These are phyloP conservation scores for Galendromus occidentalis DNA, from an alignment of 1,140 invertebrate species.

Conservation along the genomic window DNA sequence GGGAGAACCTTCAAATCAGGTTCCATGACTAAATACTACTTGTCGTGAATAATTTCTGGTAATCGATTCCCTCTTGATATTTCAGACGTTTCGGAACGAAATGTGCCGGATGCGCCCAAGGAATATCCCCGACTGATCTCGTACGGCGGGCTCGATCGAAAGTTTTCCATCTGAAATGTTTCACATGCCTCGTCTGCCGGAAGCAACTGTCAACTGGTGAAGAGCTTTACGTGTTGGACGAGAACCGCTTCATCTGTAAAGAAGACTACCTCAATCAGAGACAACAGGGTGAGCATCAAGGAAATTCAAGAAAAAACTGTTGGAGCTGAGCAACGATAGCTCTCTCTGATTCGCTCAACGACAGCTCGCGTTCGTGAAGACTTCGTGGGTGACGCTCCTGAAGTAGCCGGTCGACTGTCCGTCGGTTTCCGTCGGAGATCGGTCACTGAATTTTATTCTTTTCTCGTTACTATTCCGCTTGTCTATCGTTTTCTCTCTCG, in stretches of 20 bases:
- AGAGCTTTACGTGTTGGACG: conserved; percentile 86
- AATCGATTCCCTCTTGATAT: conserved; percentile 21
- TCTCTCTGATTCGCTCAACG: too few species aligned
- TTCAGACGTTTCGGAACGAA: conserved; percentile 87
- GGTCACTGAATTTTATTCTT: too few species aligned
- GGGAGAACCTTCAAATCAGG: too few species aligned
- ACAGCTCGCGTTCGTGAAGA: too few species aligned
- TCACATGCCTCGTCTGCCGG: conserved; percentile 87
- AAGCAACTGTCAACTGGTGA: conserved; percentile 92
- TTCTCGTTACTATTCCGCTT: too few species aligned
- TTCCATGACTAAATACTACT: background rate
- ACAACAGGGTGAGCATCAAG: conserved; percentile 19
- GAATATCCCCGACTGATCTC: conserved; percentile 84
- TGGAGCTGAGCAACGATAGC: too few species aligned
- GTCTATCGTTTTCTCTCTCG: too few species aligned
- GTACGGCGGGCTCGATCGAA: conserved; percentile 84
- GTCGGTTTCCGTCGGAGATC: too few species aligned
- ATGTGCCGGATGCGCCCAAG: conserved; percentile 84
- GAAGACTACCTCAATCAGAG: conserved; percentile 83
- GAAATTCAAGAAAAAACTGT: too few species aligned
- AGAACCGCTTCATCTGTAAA: conserved; percentile 97
- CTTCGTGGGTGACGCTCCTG: too few species aligned
- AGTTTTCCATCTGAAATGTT: conserved; percentile 96
- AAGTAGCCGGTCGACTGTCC: too few species aligned
- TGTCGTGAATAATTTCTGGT: background rate